A percentile compares a stretch with the other conserved stretches of the same genome.
These are phyloP conservation scores for Oryzias sinensis DNA, from an alignment of 2,797 vertebrate genomes.

Conservation along the genomic window DNA sequence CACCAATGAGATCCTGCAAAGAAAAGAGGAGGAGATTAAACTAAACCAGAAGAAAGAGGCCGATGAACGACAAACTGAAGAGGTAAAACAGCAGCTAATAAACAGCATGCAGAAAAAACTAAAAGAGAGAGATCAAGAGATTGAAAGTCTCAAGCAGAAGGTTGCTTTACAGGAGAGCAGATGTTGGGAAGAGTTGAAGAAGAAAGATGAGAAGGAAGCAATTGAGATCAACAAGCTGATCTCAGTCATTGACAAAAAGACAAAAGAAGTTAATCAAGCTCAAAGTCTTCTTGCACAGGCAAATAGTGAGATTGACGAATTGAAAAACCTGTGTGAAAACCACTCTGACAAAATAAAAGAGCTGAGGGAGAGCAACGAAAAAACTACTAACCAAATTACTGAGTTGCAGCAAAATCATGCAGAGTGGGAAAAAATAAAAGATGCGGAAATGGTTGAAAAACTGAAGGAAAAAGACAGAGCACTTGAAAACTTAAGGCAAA, in stretches of 20 bases:
- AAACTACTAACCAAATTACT: conserved; percentile 1
- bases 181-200: conserved; percentile 51
- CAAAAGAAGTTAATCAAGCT: conserved; percentile 2
- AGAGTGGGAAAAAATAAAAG: conserved; percentile 40
- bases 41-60: conserved; percentile 50
- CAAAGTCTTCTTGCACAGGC: conserved; percentile 18
- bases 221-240: conserved; percentile 34
- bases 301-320: conserved; percentile 23
- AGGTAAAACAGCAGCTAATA: conserved; percentile 30
- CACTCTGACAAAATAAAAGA: conserved; percentile 43
- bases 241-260: conserved; percentile 30
- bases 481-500: conserved; percentile 28
- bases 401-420: conserved; percentile 25
- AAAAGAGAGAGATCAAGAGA: conserved; percentile 41
- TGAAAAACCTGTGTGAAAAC: conserved; percentile 15
- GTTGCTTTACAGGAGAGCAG: conserved; percentile 24
- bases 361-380: conserved; percentile 38
- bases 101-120: conserved; percentile 27
- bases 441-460: conserved; percentile 35
- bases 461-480: conserved; percentile 54
- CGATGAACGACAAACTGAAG: conserved; percentile 40
- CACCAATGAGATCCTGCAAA: conserved; percentile 42
- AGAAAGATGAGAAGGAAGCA: conserved; percentile 25
- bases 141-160: conserved; percentile 27
- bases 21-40: conserved; percentile 44